These are phyloP conservation scores for Somateria mollissima DNA, from an alignment of 2,797 vertebrate species.

Conservation along the genomic window DNA sequence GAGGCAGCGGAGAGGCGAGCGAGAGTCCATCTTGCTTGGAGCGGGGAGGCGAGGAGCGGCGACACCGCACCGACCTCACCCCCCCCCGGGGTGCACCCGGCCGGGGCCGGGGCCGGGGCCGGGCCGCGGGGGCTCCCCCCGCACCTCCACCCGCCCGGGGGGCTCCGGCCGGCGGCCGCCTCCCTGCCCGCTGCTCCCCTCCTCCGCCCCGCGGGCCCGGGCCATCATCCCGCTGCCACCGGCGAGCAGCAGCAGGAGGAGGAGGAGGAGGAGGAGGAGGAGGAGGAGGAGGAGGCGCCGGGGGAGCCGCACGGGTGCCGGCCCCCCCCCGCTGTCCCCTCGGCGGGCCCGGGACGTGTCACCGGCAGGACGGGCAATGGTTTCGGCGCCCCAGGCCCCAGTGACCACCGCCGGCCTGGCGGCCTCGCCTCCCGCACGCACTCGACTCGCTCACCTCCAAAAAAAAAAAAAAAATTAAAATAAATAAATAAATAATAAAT, in stretches of 20 bases:
- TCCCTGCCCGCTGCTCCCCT: constrained; percentile 57
- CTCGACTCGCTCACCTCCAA: constrained; percentile 70
- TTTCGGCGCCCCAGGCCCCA: constrained; percentile 80
- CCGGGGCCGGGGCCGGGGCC: constrained; percentile 49
- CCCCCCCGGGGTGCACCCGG: constrained; percentile 81
- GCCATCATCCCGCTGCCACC: constrained; percentile 77
- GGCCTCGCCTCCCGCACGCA: constrained; percentile 48
- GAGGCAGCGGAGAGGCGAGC: constrained; percentile 77
- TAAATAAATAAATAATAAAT: too few species aligned
- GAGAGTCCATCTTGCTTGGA: constrained; percentile 97
- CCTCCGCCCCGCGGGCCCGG: constrained; percentile 77
- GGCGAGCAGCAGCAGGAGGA: neutral
- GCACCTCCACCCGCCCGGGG: constrained; percentile 54
- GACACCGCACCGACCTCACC: constrained; percentile 86
- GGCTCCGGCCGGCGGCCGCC: constrained; percentile 43
- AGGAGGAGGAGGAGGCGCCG: constrained; percentile 63
- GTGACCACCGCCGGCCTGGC: constrained; percentile 75
- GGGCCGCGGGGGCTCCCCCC: constrained; percentile 10
- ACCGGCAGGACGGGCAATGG: constrained; percentile 84
- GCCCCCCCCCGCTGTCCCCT: constrained; percentile 62
- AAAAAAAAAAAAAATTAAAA: neutral
- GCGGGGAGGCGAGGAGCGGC: constrained; percentile 79
- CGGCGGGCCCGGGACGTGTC: constrained; percentile 86
- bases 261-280: neutral
- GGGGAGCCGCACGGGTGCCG: neutral